Evolutionary conservation across 1,140 invertebrate species (phyloP), one percentile per base, ranked within the genome.

Genomic region (Megalonaias nervosa): DNA sequence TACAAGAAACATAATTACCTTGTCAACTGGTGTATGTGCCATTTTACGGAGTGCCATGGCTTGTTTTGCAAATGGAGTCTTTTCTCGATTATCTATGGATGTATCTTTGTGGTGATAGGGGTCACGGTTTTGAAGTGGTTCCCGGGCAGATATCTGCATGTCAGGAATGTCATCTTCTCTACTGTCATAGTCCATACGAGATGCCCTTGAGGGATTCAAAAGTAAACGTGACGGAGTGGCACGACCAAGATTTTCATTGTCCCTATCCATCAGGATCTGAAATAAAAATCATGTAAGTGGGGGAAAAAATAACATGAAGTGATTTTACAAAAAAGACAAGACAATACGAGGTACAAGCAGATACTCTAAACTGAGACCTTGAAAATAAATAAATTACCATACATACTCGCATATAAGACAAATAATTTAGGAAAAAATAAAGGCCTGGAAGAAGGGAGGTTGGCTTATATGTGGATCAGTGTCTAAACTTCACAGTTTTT

Each of bases 11-110:
- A 31, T 66, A 17, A 66, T 23, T 81, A 87, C 87, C 81, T 85
- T 85, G 71, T 87, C 86, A 67, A 82, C 79, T 23, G 86, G 86
- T 59, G 86, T 85, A 65, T 87, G 82, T 14, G 82, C 80, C 67
- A 79, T 58, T 72, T 86, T 85, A 21, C 82, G 66, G 15, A 86
- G 55, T 31, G 82, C 76, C 21, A 80, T 80, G n/a, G 77, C 72
- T 64, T 81, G 75, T 71, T 84, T 82, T 23, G 79, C 80, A 67
- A 82, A 84, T 55, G 78, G 74, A 26, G 74, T 72, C 57, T 79
- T 81, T 74, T 77, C 80, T 55, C 80, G 69, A 59, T 84, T 82
- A 61, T 81, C 77, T 31, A 31, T 2, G 26, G 26, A 31, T 57
- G 69, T 74, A 57, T 82, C 78, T 69, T 81, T 79, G 15, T 72